Evolutionary conservation across 2,113 vertebrate genomes (phyloP), one percentile per base, ranked within the genome.

Genomic region (Tinamus guttatus): DNA sequence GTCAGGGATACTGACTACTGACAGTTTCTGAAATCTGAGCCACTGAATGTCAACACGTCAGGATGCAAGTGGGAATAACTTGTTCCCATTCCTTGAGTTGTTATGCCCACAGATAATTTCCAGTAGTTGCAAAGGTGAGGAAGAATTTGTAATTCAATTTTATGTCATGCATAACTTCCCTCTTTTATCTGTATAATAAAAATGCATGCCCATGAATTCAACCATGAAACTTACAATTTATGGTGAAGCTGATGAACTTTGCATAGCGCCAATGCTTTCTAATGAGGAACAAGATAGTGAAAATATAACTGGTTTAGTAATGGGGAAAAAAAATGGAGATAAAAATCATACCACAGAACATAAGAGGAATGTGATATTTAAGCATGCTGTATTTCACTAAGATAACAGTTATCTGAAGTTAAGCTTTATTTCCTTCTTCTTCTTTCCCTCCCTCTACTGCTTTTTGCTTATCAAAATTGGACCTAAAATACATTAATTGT

Each of bases 391-490:
- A 92, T 49, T 90, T 94, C 76, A 73, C 40, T 90, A 85, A 69
- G 59, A 47, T 70, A 88, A 62, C 28, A 92, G 41, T 78, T 90
- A 32, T 78, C 92, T 91, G 49, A 47, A 63, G 38, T 71, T 77
- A 45, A 56, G 19, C 91, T 95, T 96, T 95, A 86, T 92, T 89
- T 95, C 51, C n/a, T 86, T 74, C n/a, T 60, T 88, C 60, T 90
- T 83, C 65, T 14, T 69, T 71, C 34, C 47, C 13, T 68, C 27
- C 83, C 22, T n/a, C 12, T 36, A 54, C 34, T 86, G 41, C 59
- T 82, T 73, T 27, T 84, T 93, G 51, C 16, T 81, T 97, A 76
- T 27, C 43, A 84, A 47, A 84, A 32, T 17, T 18, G 74, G 60
- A 77, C 21, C 69, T 91, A 85, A 65, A 94, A 89, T 17, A 43